A percentile compares a stretch with the other conserved stretches of the same genome.
Conservation (phyloP, 2,888 invertebrate species). For the Dryobotodes eremita region DNA sequence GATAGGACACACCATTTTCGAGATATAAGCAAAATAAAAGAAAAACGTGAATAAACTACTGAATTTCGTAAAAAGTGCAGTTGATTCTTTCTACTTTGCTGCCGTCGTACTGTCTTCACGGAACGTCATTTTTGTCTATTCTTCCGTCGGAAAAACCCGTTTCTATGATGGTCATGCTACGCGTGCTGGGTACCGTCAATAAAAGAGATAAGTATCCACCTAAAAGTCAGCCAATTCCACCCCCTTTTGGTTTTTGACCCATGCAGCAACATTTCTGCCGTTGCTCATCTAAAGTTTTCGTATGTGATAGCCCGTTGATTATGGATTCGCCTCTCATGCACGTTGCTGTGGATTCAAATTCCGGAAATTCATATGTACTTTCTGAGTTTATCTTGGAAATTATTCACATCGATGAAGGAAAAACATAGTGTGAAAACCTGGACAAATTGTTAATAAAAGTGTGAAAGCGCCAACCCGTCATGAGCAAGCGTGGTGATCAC, state of each 20-base stretch:
- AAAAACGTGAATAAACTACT: no score
- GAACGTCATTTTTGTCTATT: no score
- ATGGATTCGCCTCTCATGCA: background rate
- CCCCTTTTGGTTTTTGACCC: background rate
- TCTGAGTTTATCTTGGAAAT: background rate
- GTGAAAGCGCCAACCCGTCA: background rate
- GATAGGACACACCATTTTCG: no score
- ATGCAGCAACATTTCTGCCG: background rate
- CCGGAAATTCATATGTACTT: background rate
- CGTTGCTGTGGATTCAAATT: background rate
- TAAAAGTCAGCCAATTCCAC: background rate
- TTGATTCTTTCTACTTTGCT: no score
- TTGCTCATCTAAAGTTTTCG: background rate
- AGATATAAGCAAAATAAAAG: no score
- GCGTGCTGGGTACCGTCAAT: background rate
- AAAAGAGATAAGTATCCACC: background rate
- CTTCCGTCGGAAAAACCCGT: no score
- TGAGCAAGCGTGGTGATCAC: no score
- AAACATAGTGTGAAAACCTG: background rate
- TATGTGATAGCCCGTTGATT: background rate
- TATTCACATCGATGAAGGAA: background rate
- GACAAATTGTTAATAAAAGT: background rate
- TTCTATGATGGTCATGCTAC: no score
- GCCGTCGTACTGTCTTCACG: no score
- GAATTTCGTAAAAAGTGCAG: no score